Evolutionary conservation across 2,113 vertebrate species (phyloP).

Genomic region (Syngnathoides biaculeatus): DNA sequence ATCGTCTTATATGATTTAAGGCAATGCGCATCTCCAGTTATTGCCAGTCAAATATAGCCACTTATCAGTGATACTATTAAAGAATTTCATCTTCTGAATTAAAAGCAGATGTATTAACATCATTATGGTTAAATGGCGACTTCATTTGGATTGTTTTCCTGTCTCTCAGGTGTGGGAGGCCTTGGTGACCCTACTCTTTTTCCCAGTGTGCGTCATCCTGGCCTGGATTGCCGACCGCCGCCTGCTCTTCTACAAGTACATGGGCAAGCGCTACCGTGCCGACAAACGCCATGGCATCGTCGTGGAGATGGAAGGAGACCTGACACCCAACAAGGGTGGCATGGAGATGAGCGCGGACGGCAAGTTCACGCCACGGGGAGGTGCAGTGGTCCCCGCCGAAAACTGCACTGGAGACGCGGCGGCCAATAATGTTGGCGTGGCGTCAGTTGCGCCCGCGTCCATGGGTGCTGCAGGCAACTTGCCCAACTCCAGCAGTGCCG

Average conservation of each 20-base stretch:
- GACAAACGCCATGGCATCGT: constrained; percentile 92
- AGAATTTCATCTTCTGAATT: not conserved
- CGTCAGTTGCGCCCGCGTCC: constrained; percentile 13
- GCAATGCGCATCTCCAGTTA: not conserved
- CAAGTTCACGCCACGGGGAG: constrained; percentile 67
- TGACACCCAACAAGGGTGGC: constrained; percentile 76
- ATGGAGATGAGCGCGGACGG: constrained; percentile 80
- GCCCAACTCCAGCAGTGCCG: constrained; percentile 66
- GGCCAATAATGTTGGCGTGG: constrained; percentile 24
- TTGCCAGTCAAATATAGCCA: not conserved
- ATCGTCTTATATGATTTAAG: too few species aligned
- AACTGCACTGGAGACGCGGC: constrained; percentile 26
- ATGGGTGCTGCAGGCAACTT: constrained; percentile 31
- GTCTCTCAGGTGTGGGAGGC: constrained; percentile 86
- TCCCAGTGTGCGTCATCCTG: constrained; percentile 89
- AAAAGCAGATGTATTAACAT: not conserved
- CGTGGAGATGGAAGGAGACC: constrained; percentile 87
- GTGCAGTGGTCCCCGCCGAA: constrained; percentile 58
- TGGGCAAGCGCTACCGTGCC: constrained; percentile 91
- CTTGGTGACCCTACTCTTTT: constrained; percentile 87
- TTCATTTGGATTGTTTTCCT: constrained; percentile 3
- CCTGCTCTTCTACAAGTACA: constrained; percentile 96
- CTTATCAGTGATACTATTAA: too few species aligned
- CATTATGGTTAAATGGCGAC: not conserved
- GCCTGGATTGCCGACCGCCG: constrained; percentile 94